Evolutionary conservation across 2,113 vertebrate species (phyloP).

Genomic region (Dissostichus mawsoni): DNA sequence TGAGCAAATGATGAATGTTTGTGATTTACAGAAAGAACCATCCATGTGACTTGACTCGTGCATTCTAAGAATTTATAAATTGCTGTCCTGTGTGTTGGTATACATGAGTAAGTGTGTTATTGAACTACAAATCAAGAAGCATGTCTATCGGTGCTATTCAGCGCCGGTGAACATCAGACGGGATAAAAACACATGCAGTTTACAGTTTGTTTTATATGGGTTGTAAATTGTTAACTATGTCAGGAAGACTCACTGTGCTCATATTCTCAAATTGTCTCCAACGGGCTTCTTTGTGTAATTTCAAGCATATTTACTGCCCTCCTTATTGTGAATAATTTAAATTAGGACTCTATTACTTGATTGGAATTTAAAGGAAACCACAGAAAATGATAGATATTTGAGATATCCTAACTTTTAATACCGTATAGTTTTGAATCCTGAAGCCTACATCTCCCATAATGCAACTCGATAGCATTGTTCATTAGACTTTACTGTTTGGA

Average conservation of each 20-base stretch:
- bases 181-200: neutral
- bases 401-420: too few relatives aligned
- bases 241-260: neutral
- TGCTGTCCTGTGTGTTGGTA: neutral
- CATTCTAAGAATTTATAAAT: neutral
- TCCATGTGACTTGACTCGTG: neutral
- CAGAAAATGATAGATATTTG: too few relatives aligned
- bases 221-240: conserved; percentile 31
- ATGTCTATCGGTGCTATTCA: neutral
- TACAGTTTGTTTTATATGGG: conserved; percentile 30
- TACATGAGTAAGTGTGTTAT: neutral
- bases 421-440: too few relatives aligned
- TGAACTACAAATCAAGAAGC: conserved; percentile 3
- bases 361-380: neutral
- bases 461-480: neutral
- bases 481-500: neutral
- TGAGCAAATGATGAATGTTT: neutral
- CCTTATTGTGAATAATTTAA: too few relatives aligned
- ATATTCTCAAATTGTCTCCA: neutral
- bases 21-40: neutral
- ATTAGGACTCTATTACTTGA: neutral
- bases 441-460: neutral
- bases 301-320: neutral
- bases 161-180: conserved; percentile 1
- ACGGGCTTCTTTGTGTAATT: neutral